These are phyloP conservation scores for Lamprotornis superbus DNA, from an alignment of 2,113 vertebrate genomes.

Conservation along the genomic window DNA sequence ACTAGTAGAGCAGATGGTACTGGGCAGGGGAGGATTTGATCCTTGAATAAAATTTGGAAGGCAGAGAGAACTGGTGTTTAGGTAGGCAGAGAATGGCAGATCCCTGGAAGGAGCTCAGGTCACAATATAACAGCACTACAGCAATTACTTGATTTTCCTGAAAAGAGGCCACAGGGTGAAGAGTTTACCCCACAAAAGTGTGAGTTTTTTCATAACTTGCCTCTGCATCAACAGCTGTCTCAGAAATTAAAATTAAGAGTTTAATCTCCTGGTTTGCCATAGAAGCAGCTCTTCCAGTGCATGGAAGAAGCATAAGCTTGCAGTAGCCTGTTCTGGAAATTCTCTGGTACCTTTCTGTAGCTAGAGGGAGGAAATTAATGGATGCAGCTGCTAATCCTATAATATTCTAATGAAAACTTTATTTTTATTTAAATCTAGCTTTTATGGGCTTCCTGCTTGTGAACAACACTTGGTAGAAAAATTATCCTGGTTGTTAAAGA, in stretches of 20 bases:
- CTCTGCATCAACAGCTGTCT: not conserved
- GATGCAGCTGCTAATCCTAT: not conserved
- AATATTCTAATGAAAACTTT: not conserved
- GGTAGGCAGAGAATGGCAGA: not conserved
- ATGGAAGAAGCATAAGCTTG: not conserved
- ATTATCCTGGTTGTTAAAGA: not conserved
- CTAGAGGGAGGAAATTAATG: slow-evolving; percentile 8
- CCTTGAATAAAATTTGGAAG: not conserved
- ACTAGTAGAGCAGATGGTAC: not conserved
- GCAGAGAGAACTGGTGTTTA: not conserved
- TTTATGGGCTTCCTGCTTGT: not conserved
- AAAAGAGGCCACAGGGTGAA: not conserved
- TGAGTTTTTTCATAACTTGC: not conserved
- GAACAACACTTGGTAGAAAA: not conserved
- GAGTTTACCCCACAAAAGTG: not conserved
- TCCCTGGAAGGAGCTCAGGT: not conserved
- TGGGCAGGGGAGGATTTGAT: not conserved
- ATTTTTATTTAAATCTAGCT: slow-evolving; percentile 2
- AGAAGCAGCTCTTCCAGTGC: not conserved
- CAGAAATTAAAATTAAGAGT: not conserved
- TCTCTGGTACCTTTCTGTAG: not conserved
- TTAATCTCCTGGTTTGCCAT: not conserved
- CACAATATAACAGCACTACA: not conserved
- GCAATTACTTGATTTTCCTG: not conserved
- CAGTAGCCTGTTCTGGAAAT: slow-evolving; percentile 19